Conservation (phyloP, 2,797 vertebrate genomes). For the Chiloscyllium punctatum region DNA sequence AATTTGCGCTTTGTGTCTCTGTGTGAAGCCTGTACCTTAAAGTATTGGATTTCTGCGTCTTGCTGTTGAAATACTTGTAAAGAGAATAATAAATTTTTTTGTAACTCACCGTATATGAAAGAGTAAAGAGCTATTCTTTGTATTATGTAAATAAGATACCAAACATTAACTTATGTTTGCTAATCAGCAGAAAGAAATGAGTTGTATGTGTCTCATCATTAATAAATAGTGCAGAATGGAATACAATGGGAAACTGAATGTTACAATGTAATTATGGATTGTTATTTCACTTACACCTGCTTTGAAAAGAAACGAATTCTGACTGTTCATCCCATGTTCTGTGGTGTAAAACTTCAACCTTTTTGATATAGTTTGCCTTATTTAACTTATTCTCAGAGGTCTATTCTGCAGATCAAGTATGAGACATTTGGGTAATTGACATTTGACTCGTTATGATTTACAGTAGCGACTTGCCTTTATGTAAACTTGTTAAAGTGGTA, state of each 20-base stretch:
- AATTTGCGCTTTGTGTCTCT: constrained; percentile 38
- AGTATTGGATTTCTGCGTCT: constrained; percentile 38
- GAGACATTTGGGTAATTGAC: neutral
- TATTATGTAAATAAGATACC: neutral
- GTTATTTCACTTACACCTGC: neutral
- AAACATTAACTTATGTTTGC: neutral
- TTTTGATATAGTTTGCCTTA: neutral
- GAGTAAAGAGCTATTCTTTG: constrained; percentile 30
- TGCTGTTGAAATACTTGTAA: constrained; percentile 39
- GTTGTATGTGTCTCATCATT: neutral
- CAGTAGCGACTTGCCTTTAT: neutral
- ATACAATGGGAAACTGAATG: neutral
- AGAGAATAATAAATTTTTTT: constrained; percentile 38
- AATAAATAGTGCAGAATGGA: neutral
- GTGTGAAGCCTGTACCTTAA: constrained; percentile 38
- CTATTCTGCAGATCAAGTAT: neutral
- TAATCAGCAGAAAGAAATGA: neutral
- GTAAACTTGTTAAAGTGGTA: neutral
- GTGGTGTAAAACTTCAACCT: neutral
- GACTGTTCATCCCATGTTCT: neutral
- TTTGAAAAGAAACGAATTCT: neutral
- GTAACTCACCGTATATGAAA: constrained; percentile 37
- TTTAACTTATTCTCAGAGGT: neutral
- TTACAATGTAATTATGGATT: neutral
- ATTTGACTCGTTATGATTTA: neutral